Evolutionary conservation across 2,888 invertebrate genomes (phyloP), one percentile per base, ranked within the genome.

Genomic region (Dynastes grantii): DNA sequence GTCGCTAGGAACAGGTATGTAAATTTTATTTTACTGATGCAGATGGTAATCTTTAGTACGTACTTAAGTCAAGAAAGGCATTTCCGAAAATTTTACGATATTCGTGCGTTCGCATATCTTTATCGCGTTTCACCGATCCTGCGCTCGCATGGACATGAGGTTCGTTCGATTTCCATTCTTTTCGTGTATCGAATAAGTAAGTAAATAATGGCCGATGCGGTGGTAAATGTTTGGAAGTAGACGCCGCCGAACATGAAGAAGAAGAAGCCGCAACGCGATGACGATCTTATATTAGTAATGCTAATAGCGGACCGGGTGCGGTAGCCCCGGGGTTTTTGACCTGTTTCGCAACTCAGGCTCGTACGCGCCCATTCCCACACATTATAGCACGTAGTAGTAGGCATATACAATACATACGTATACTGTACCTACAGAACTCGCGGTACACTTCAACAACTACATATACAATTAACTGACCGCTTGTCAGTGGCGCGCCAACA

Each of bases 301-400:
- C 83, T 85, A 85, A 84, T 84, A 82, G 82, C 81, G 81, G 80
- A 64, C 77, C 79, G 82, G 79, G 80, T 81, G 81, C 81, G 82
- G 85, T 84, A 83, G 84, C 83, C 83, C 81, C 81, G 81, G 85
- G 86, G 85, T 86, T 85, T 83, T 85, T 86, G 86, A 86, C 85
- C 86, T 80, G 86, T 85, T 86, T 86, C 84, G 84, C 85, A 85
- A 84, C 84, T 84, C 84, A 82, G 32, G 84, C 55, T 84, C 83
- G 83, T 83, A 84, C 83, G 82, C 82, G 81, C 84, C 83, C 83
- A 83, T 85, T 85, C 84, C 85, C 85, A 85, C 85, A 85, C 85
- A 85, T 85, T 83, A 84, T 84, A 82, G 81, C 85, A 85, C 85
- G 85, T 85, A 84, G 81, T 77, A 58, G 53, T 58, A 32, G n/a